A percentile compares a stretch with the other conserved stretches of the same genome.
These are phyloP conservation scores for Oligia fasciuncula DNA, from an alignment of 2,888 invertebrate species.

Conservation along the genomic window DNA sequence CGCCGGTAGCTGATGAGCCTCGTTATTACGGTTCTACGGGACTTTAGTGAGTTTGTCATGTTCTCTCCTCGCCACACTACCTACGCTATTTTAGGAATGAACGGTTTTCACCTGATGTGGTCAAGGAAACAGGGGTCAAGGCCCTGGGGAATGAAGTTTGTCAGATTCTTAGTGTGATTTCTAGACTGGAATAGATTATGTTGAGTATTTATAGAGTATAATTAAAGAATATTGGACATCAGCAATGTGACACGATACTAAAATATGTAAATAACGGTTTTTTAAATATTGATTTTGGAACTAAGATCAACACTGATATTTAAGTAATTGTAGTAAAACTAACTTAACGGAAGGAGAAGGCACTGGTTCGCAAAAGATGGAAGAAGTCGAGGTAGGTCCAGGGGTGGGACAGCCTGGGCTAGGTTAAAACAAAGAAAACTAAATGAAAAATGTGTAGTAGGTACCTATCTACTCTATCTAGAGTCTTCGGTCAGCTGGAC, in stretches of 20 bases:
- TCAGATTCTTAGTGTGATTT: constrained; percentile 27
- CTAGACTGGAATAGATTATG: not conserved
- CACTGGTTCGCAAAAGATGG: not conserved
- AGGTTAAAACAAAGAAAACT: too few species aligned
- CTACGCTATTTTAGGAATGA: constrained; percentile 54
- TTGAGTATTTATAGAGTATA: not conserved
- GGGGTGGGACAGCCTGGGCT: too few species aligned
- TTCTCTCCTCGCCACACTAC: constrained; percentile 36
- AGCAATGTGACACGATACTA: not conserved
- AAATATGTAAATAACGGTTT: not conserved
- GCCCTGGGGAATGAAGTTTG: constrained; percentile 31
- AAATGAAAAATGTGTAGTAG: too few species aligned
- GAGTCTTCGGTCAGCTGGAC: too few species aligned
- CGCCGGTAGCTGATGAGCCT: constrained; percentile 60
- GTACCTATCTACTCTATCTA: too few species aligned
- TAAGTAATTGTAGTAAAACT: not conserved
- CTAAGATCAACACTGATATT: not conserved
- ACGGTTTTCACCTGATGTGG: constrained; percentile 42
- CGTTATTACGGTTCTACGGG: constrained; percentile 62
- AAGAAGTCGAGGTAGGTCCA: not conserved
- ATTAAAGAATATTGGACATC: not conserved
- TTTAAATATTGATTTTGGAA: not conserved
- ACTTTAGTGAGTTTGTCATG: constrained; percentile 61
- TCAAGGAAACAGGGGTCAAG: constrained; percentile 42
- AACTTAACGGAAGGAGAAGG: not conserved